Conservation (phyloP, 2,797 vertebrate species). For the Notamacropus eugenii region DNA sequence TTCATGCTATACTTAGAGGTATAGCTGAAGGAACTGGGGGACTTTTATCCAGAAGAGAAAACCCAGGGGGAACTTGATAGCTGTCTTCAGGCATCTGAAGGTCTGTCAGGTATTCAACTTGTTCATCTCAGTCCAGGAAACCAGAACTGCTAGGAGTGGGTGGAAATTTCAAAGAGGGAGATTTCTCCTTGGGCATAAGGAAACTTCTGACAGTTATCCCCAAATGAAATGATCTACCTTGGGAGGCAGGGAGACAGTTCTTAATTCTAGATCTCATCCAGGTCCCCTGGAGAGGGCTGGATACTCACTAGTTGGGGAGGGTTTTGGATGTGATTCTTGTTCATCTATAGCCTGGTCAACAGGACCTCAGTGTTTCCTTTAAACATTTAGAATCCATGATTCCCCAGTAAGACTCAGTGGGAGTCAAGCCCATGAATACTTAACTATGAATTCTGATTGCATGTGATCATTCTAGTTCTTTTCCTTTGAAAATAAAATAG, state of each 20-base stretch:
- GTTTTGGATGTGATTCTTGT: neutral
- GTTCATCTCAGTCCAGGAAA: neutral
- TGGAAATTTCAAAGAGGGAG: neutral
- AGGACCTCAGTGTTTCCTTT: neutral
- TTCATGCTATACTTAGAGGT: neutral
- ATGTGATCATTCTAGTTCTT: neutral
- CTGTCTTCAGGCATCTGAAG: neutral
- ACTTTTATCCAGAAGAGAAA: neutral
- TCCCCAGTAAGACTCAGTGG: neutral
- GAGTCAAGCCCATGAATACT: neutral
- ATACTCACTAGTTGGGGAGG: neutral
- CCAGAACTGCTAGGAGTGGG: neutral
- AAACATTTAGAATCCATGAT: neutral
- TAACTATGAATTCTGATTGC: neutral
- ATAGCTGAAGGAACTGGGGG: neutral
- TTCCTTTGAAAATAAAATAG: conserved; percentile 17
- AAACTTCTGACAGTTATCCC: neutral
- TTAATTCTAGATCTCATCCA: neutral
- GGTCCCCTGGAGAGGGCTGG: neutral
- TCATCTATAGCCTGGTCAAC: neutral
- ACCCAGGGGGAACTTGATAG: neutral
- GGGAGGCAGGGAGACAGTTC: neutral
- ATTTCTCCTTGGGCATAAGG: neutral
- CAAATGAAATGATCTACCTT: neutral
- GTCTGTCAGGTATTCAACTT: neutral